Conservation (phyloP, 2,113 vertebrate genomes). For the Chaenogobius annularis region DNA sequence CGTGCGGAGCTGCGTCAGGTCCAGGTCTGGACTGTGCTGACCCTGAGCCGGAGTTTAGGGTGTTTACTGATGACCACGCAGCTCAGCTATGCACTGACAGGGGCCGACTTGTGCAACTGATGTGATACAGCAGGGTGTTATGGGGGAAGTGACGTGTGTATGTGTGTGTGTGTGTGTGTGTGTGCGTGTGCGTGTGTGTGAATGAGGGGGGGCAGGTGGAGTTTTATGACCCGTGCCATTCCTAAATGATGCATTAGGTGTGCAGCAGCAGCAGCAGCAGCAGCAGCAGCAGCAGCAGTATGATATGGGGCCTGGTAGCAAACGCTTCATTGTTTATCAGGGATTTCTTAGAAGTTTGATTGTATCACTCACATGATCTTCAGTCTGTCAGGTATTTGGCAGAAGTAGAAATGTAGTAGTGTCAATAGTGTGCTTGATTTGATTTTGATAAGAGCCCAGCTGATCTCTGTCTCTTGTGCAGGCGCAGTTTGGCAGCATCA, state of each 20-base stretch:
- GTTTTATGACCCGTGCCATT: slow-evolving; percentile 30
- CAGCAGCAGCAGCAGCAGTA: not conserved
- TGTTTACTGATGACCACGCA: slow-evolving; percentile 56
- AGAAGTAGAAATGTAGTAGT: not conserved
- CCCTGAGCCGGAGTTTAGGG: slow-evolving; percentile 21
- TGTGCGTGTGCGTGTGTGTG: no score
- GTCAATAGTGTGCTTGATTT: not conserved
- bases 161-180: not conserved
- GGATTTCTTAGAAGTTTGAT: not conserved
- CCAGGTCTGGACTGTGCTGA: slow-evolving; percentile 32
- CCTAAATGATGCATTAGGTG: slow-evolving; percentile 34
- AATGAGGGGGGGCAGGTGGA: slow-evolving; percentile 3
- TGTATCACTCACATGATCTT: not conserved
- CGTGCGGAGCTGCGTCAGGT: slow-evolving; percentile 17
- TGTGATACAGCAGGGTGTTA: slow-evolving; percentile 31
- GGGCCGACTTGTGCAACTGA: slow-evolving; percentile 44
- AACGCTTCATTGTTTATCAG: not conserved
- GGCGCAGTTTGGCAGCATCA: slow-evolving; percentile 64
- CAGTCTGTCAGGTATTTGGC: not conserved
- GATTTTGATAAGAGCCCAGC: not conserved
- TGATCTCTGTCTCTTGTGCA: slow-evolving; percentile 52
- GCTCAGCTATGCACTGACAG: slow-evolving; percentile 45
- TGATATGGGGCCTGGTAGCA: not conserved
- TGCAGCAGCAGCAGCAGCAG: not conserved
- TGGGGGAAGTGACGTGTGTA: not conserved